These are phyloP conservation scores for Mungos mungo DNA, from an alignment of 2,113 vertebrate species.

Conservation along the genomic window DNA sequence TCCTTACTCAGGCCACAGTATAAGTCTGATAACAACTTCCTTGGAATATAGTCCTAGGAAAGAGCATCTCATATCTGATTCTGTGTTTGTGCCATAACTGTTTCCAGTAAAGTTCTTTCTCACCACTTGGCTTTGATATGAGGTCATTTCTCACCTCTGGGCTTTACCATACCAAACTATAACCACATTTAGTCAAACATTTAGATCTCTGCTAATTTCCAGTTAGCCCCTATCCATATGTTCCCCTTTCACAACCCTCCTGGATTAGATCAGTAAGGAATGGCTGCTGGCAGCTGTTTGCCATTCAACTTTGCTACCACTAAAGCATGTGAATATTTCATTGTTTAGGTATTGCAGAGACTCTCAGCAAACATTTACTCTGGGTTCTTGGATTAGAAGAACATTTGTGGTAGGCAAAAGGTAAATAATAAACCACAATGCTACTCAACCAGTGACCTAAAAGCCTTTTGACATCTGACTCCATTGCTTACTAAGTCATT, in stretches of 20 bases:
- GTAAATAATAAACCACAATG: constrained; percentile 78
- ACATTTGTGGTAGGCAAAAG: constrained; percentile 75
- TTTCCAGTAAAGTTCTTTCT: constrained; percentile 25
- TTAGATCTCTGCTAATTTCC: constrained; percentile 56
- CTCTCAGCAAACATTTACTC: constrained; percentile 77
- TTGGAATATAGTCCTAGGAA: neutral
- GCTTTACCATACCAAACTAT: constrained; percentile 35
- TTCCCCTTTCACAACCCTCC: constrained; percentile 52
- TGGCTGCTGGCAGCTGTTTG: constrained; percentile 72
- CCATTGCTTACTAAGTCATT: constrained; percentile 70
- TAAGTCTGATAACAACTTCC: neutral
- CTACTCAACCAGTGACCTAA: constrained; percentile 71
- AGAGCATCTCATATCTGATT: constrained; percentile 6
- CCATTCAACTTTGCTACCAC: constrained; percentile 72
- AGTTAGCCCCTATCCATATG: constrained; percentile 54
- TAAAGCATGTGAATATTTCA: constrained; percentile 73
- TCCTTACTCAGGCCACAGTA: neutral
- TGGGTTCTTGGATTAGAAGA: constrained; percentile 72
- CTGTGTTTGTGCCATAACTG: neutral
- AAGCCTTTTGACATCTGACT: constrained; percentile 74
- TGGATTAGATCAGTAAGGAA: constrained; percentile 60
- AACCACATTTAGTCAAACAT: constrained; percentile 45
- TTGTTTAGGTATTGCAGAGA: constrained; percentile 74
- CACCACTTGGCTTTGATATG: neutral
- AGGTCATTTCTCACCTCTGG: constrained; percentile 57